These are phyloP conservation scores for Oreochromis niloticus DNA, from an alignment of 2,113 vertebrate species.

Conservation along the genomic window DNA sequence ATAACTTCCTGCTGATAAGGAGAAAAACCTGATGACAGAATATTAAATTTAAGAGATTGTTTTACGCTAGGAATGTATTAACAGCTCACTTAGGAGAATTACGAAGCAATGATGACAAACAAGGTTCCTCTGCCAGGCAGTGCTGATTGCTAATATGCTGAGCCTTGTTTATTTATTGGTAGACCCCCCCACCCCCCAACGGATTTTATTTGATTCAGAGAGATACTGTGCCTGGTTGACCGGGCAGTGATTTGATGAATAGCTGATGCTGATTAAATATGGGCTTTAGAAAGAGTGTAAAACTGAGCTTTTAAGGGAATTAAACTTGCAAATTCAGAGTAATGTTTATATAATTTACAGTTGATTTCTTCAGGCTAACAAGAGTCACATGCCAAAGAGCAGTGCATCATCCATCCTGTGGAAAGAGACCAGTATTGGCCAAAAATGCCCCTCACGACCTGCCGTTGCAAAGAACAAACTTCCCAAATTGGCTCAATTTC, in stretches of 20 bases:
- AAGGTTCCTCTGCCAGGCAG: constrained; percentile 30
- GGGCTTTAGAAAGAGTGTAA: neutral
- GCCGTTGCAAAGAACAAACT: neutral
- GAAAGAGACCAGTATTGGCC: neutral
- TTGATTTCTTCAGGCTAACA: neutral
- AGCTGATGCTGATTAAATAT: constrained; percentile 19
- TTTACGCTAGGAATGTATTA: constrained; percentile 43
- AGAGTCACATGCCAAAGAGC: neutral
- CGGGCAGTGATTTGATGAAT: constrained; percentile 17
- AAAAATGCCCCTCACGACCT: neutral
- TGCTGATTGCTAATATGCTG: constrained; percentile 25
- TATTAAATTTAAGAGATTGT: constrained; percentile 62
- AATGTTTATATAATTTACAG: constrained; percentile 17
- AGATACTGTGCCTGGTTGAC: neutral
- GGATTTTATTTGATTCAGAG: neutral
- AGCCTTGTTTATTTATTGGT: constrained; percentile 37
- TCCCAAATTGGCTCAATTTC: neutral
- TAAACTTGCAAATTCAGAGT: constrained; percentile 26
- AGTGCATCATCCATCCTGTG: neutral
- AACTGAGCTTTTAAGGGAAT: constrained; percentile 39
- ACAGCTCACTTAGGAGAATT: constrained; percentile 48
- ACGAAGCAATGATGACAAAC: constrained; percentile 48
- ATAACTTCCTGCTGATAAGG: constrained; percentile 56
- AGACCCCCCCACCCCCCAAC: rapidly evolving
- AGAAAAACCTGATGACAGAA: constrained; percentile 50